Evolutionary conservation across 2,888 invertebrate genomes (phyloP), one percentile per base, ranked within the genome.

Genomic region (Phyllotreta cruciferae): DNA sequence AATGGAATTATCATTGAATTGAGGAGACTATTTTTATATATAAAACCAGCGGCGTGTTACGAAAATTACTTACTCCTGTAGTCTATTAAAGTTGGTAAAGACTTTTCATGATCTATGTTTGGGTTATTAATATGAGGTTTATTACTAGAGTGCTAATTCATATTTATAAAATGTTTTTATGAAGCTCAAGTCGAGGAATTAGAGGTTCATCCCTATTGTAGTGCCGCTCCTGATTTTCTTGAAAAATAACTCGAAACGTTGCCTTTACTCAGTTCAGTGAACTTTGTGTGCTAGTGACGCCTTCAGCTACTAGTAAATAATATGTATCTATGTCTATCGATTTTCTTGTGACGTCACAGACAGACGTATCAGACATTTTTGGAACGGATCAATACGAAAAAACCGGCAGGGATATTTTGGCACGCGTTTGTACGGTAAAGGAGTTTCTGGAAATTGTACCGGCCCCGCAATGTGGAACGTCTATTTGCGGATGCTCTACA

Each of bases 241-340:
- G n/a, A 56, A 56, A 56, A 56, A 45, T 36, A 11, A 13, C 45
- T 41, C 37, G 45, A 47, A 47, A 56, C 10, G 56, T 56, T 56
- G 42, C 45, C 35, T 56, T 44, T 8, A 45, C 11, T 34, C 37
- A 47, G 47, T 56, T 56, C 44, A 56, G 7, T 56, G 56, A 56
- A 56, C 56, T 56, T 37, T 42, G 39, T 39, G 24, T 42, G 47
- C 42, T 45, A 47, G 37, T 49, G 47, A 56, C 56, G 47, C n/a
- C 37, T 49, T 37, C 36, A 37, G 24, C 47, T 38, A 13, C 56
- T 37, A 56, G 47, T 39, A 14, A 56, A 47, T 56, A 47, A 13
- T 10, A 47, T 56, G 47, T 45, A 14, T 38, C 56, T 38, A 56
- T 14, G 47, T 56, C 45, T 56, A 56, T 56, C 45, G 56, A 56